phyloP scores from a whole-genome alignment of 2,888 invertebrate genomes.

The Catocala nupta region DNA sequence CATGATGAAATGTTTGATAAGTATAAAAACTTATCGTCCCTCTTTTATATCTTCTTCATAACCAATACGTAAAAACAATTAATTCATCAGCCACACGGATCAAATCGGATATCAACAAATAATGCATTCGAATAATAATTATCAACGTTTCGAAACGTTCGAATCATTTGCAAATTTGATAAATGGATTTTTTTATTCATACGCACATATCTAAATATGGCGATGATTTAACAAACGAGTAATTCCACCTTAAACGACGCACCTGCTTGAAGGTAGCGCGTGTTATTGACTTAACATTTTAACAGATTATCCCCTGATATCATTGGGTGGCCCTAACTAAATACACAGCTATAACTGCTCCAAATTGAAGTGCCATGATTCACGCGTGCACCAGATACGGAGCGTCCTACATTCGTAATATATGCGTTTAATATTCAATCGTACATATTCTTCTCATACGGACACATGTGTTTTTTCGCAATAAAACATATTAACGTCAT shows the following conservation, averaged over 20 bases:
- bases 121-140: too few relatives aligned
- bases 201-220: conserved; percentile 14
- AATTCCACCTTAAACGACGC: conserved; percentile 20
- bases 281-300: conserved; percentile 28
- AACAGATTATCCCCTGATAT: conserved; percentile 27
- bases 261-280: conserved; percentile 10
- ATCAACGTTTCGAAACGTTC: too few relatives aligned
- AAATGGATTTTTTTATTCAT: too few relatives aligned
- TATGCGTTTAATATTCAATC: conserved; percentile 27
- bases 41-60: too few relatives aligned
- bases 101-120: too few relatives aligned
- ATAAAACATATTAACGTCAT: conserved; percentile 51
- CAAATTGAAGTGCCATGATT: conserved; percentile 26
- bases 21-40: too few relatives aligned
- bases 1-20: too few relatives aligned
- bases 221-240: conserved; percentile 33
- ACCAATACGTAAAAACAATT: too few relatives aligned
- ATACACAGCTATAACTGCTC: conserved; percentile 18
- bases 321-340: conserved; percentile 28
- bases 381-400: conserved; percentile 20
- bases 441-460: conserved; percentile 31
- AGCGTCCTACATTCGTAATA: conserved; percentile 22
- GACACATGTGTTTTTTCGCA: conserved; percentile 46
- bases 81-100: too few relatives aligned
- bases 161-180: too few relatives aligned